phyloP scores from a whole-genome alignment of 1,140 invertebrate genomes.

The Kradibia gibbosae region DNA sequence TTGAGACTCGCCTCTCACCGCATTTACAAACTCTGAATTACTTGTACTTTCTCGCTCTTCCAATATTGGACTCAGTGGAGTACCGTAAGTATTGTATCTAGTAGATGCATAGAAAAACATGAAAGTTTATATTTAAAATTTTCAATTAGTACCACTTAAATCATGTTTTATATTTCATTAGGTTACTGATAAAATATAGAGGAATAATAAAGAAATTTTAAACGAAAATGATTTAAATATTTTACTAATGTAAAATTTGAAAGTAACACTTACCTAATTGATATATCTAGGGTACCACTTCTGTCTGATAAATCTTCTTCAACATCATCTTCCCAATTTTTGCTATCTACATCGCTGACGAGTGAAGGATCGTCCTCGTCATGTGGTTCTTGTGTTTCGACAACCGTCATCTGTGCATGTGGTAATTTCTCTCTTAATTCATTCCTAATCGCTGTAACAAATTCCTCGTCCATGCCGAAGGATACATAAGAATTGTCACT shows the following conservation, averaged over 20 bases:
- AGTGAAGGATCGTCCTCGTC: conserved; percentile 65
- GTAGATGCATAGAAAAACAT: conserved; percentile 25
- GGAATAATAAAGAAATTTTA: no score
- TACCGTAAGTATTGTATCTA: conserved; percentile 75
- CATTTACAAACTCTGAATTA: conserved; percentile 63
- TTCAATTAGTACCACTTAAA: no score
- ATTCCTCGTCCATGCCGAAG: conserved; percentile 79
- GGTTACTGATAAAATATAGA: no score
- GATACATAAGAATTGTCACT: conserved; percentile 74
- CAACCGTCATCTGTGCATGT: conserved; percentile 75
- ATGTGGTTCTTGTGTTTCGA: conserved; percentile 64
- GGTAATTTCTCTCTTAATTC: conserved; percentile 81
- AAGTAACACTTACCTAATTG: conserved; percentile 65
- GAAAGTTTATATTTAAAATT: not conserved
- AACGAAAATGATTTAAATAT: no score
- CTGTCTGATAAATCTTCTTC: conserved; percentile 60
- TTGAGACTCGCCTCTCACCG: conserved; percentile 63
- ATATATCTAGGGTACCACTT: conserved; percentile 64
- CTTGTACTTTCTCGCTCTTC: conserved; percentile 74
- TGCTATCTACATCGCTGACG: conserved; percentile 58
- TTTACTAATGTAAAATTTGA: not conserved
- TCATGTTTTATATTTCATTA: no score
- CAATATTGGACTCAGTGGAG: conserved; percentile 77
- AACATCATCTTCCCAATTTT: conserved; percentile 64
- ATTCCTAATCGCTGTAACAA: conserved; percentile 79